Evolutionary conservation across 2,888 invertebrate species (phyloP).

Genomic region (Phengaris arion): DNA sequence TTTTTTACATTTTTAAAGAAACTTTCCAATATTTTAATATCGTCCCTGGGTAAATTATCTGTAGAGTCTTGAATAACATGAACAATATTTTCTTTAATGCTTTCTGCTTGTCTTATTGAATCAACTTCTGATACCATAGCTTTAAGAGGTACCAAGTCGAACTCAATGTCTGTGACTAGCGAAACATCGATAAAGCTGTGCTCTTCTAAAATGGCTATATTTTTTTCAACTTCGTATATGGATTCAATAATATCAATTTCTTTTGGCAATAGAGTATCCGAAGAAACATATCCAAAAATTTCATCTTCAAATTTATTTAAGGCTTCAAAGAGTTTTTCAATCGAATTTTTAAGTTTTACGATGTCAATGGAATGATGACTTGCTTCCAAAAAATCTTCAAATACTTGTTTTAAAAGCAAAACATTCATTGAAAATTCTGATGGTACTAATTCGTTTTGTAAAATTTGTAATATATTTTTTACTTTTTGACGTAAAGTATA

Average conservation of each 20-base stretch:
- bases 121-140: conserved; percentile 56
- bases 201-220: conserved; percentile 46
- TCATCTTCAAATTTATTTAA: conserved; percentile 59
- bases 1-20: conserved; percentile 60
- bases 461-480: conserved; percentile 52
- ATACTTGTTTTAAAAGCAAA: conserved; percentile 46
- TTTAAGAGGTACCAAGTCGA: conserved; percentile 48
- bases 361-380: conserved; percentile 55
- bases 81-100: conserved; percentile 55
- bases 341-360: conserved; percentile 53
- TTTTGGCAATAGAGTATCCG: conserved; percentile 47
- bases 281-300: conserved; percentile 54
- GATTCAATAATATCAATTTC: conserved; percentile 61
- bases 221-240: conserved; percentile 58
- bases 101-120: conserved; percentile 53
- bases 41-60: conserved; percentile 49
- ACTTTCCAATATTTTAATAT: conserved; percentile 57
- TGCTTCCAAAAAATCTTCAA: conserved; percentile 53
- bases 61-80: conserved; percentile 53
- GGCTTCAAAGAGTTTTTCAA: conserved; percentile 58
- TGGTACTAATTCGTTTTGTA: conserved; percentile 39
- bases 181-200: conserved; percentile 35
- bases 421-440: conserved; percentile 40
- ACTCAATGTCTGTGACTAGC: conserved; percentile 52
- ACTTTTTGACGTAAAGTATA: conserved; percentile 54